Base-by-base conservation (phyloP, 2,797 vertebrate genomes). In the Chrysocyon brachyurus region DNA sequence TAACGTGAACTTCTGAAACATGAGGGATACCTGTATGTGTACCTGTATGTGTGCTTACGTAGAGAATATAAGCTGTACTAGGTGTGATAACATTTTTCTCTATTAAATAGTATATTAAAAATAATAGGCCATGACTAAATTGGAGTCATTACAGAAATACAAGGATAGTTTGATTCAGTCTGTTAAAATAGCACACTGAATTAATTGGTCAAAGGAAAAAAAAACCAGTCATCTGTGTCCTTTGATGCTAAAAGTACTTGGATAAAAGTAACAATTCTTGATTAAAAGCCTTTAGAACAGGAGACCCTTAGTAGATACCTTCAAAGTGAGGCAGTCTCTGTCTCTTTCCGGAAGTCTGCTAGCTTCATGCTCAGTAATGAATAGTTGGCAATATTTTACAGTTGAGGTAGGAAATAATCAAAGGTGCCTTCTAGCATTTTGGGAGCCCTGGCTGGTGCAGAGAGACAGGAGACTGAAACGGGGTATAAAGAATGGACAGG, bases 241-340 rank as follows among this genome's bases (percentile, higher is more conserved):
- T 90, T 78, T 70, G 46, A 22, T 90, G 79, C 33, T 66, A 89
- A 81, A 93, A 87, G 68, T 68, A 26, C 52, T 33, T 93, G 91
- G 52, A 59, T 90, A 73, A 79, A 66, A 88, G 54, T 40, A 49
- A 59, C 72, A 56, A 2, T 52, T 86, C 57, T 68, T 96, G 40
- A 88, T 78, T 57, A 66, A 82, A 82, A 84, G 56, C 79, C 56
- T 33, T 83, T 96, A 56, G 46, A 56, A 84, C 66, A 92, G 66
- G 49, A 82, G 54, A 19, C 28, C 24, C 6, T 87, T 85, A 46
- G 64, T 54, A 78, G 3, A 70, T 40, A 52, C n/a, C 52, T 79
- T 95, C 81, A 36, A n/a, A 85, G 46, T 40, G 12, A 79, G 46
- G 56, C n/a, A 28, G 19, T 57, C 22, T 79, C 22, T 93, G 56